Conservation (phyloP, 2,797 vertebrate genomes). For the Nannoperca obscura region DNA sequence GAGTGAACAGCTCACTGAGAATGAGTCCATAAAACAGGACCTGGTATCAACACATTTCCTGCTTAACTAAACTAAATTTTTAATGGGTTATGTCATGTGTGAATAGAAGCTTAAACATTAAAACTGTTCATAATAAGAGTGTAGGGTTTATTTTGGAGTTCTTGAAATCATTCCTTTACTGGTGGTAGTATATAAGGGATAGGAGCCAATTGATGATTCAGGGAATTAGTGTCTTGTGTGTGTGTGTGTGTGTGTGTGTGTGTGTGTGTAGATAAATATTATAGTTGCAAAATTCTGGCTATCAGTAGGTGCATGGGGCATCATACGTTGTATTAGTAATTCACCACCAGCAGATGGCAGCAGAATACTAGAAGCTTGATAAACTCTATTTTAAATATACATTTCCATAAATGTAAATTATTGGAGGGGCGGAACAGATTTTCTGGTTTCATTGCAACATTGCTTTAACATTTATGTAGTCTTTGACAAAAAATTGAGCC, state of each 20-base stretch:
- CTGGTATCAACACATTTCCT: too few relatives aligned
- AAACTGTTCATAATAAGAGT: not conserved
- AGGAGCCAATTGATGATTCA: not conserved
- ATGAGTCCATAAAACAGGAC: not conserved
- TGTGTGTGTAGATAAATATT: not conserved
- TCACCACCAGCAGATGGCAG: slow-evolving; percentile 74
- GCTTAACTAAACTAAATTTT: not conserved
- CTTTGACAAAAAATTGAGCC: not conserved
- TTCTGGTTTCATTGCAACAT: not conserved
- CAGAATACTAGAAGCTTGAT: slow-evolving; percentile 35
- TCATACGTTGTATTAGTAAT: slow-evolving; percentile 12
- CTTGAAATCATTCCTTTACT: not conserved
- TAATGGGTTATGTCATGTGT: not conserved
- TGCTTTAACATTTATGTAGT: not conserved
- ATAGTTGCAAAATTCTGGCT: not conserved
- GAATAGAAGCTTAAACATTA: not conserved
- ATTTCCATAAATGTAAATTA: not conserved
- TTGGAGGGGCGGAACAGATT: not conserved
- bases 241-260: too few relatives aligned
- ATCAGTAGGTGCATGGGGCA: not conserved
- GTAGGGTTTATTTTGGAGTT: not conserved
- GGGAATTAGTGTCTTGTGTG: not conserved
- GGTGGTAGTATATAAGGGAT: not conserved
- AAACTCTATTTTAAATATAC: not conserved
- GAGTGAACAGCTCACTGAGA: not conserved